Evolutionary conservation across 2,797 vertebrate genomes (phyloP).

Genomic region (Aplochiton taeniatus): DNA sequence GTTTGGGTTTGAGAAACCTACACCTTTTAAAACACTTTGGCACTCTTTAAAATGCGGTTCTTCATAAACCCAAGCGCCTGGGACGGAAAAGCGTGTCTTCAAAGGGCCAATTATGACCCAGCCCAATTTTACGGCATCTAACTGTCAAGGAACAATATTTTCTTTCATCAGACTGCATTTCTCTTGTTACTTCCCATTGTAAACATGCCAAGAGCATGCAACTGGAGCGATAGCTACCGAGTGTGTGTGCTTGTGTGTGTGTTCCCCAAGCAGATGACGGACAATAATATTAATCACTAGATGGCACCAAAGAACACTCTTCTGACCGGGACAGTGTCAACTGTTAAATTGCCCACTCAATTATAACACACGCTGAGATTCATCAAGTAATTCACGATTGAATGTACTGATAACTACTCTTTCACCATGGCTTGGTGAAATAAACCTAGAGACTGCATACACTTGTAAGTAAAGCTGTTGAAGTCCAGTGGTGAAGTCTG

Average conservation of each 20-base stretch:
- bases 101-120: constrained; percentile 70
- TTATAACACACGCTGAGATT: constrained; percentile 11
- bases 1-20: constrained; percentile 11
- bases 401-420: constrained; percentile 5
- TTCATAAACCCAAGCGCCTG: constrained; percentile 61
- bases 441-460: background rate
- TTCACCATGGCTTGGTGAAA: background rate
- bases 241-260: constrained; percentile 11
- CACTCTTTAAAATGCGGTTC: constrained; percentile 60
- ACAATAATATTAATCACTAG: constrained; percentile 63
- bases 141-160: constrained; percentile 37
- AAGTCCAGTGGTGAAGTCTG: no score
- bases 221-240: constrained; percentile 11
- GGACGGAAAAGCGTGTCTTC: constrained; percentile 67
- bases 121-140: constrained; percentile 44
- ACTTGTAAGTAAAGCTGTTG: no score
- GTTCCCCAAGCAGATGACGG: constrained; percentile 2
- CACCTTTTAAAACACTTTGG: constrained; percentile 17
- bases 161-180: constrained; percentile 28
- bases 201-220: constrained; percentile 18
- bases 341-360: background rate
- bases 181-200: constrained; percentile 43
- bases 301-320: constrained; percentile 68
- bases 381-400: constrained; percentile 3
- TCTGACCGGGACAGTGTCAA: background rate